Evolutionary conservation across 2,113 vertebrate species (phyloP), one percentile per base, ranked within the genome.

Genomic region (Montifringilla adamsi): DNA sequence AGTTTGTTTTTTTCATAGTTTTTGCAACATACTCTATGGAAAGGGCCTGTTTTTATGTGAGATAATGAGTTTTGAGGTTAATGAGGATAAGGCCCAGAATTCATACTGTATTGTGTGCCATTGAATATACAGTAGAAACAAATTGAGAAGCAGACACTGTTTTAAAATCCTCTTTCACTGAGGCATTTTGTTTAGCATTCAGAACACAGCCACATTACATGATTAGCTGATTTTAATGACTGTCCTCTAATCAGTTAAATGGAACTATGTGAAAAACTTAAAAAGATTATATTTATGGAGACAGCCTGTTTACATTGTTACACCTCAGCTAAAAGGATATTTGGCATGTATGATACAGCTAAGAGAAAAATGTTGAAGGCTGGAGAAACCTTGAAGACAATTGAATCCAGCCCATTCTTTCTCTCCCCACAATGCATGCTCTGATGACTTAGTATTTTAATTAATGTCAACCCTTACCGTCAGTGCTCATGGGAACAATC

Each of bases 371-470:
- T 23, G 52, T 78, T 68, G 43, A 92, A 97, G 72, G 68, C 87
- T 56, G 50, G 89, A 91, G 84, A 88, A 95, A 92, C 55, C 81
- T 74, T 87, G 59, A 94, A 79, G 90, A 94, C 90, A 88, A 89
- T 93, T 87, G 87, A 77, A 97, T 94, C 83, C 92, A 87, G 94
- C 58, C 75, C 89, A 70, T 92, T 80, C 85, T 82, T 75, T 72
- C 63, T 55, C 43, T 95, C 80, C 43, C 88, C 91, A 84, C 90
- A 96, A 89, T 94, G 84, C 76, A 56, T 95, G 95, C 96, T 94
- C 96, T 96, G 95, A 95, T 97, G 95, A 98, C 93, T 97, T 97
- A 96, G 93, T 96, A 80, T 90, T 97, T 97, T 97, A 97, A 97
- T 97, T 96, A 97, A 95, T 94, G 96, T 97, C 96, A 85, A 78